Conservation (phyloP, 2,113 vertebrate genomes). For the Plecotus auritus region DNA sequence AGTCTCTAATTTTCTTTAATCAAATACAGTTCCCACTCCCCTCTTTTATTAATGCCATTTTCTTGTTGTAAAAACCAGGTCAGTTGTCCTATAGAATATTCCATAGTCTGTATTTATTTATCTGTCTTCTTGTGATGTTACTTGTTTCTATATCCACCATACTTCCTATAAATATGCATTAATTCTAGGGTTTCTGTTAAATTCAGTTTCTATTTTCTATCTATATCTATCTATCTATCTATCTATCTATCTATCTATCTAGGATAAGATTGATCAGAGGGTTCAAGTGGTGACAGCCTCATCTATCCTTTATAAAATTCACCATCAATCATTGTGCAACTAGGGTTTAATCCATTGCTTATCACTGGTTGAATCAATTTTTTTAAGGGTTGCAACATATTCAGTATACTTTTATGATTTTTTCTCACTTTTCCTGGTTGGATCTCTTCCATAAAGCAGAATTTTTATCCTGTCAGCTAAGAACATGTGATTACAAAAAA, state of each 20-base stretch:
- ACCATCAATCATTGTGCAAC: not conserved
- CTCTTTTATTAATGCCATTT: not conserved
- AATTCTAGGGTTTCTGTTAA: not conserved
- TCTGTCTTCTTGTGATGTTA: not conserved
- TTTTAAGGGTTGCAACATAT: not conserved
- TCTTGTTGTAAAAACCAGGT: not conserved
- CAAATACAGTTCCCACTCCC: not conserved
- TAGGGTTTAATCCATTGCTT: not conserved
- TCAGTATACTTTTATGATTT: not conserved
- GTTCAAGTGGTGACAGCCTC: not conserved
- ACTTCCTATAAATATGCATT: not conserved
- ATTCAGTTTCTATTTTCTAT: not conserved
- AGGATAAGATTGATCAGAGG: not conserved
- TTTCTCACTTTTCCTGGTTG: not conserved
- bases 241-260: not conserved
- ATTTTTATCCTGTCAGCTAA: not conserved
- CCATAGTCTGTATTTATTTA: not conserved
- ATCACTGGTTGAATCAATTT: not conserved
- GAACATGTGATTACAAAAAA: not conserved
- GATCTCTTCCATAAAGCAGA: not conserved
- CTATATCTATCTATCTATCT: not conserved
- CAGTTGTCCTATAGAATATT: not conserved
- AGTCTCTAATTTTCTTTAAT: slow-evolving; percentile 26
- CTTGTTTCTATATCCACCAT: not conserved
- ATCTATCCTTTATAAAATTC: not conserved